Percentiles rank a stretch among this genome's conserved stretches.
Conservation (phyloP, 1,140 invertebrate species). For the Teleopsis dalmanni region DNA sequence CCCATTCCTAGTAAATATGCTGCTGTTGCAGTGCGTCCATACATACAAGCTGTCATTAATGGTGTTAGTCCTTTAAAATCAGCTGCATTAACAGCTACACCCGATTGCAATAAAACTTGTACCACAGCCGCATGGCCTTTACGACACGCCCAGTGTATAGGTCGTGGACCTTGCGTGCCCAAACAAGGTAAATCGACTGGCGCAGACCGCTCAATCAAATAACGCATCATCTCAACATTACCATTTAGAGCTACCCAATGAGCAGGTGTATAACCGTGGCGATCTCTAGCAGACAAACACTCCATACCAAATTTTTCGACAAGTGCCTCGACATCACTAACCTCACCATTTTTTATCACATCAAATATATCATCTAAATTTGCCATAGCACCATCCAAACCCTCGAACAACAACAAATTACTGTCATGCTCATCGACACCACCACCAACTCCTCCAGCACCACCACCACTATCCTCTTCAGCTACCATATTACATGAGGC, state of each 20-base stretch:
- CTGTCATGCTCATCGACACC: conserved; percentile 40
- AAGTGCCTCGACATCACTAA: conserved; percentile 65
- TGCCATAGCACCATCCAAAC: conserved; percentile 44
- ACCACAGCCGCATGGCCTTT: conserved; percentile 74
- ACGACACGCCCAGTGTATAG: conserved; percentile 86
- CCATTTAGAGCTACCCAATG: conserved; percentile 88
- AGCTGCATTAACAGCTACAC: conserved; percentile 80
- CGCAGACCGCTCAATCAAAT: conserved; percentile 71
- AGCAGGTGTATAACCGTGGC: conserved; percentile 85
- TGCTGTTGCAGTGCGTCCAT: conserved; percentile 80
- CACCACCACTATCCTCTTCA: conserved; percentile 48
- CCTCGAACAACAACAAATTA: conserved; percentile 31
- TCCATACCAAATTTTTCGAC: conserved; percentile 68
- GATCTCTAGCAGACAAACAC: conserved; percentile 67
- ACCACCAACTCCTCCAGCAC: neutral
- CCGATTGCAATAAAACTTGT: conserved; percentile 72
- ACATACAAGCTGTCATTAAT: conserved; percentile 87
- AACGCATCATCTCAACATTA: conserved; percentile 73
- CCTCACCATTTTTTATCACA: conserved; percentile 51
- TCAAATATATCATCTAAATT: conserved; percentile 42
- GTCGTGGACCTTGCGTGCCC: conserved; percentile 78
- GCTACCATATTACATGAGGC: conserved; percentile 66
- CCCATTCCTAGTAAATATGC: conserved; percentile 83
- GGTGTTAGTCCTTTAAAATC: conserved; percentile 88
- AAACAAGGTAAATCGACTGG: conserved; percentile 78